These are phyloP conservation scores for Neopipo cinnamomea DNA, from an alignment of 2,113 vertebrate species.

Conservation along the genomic window DNA sequence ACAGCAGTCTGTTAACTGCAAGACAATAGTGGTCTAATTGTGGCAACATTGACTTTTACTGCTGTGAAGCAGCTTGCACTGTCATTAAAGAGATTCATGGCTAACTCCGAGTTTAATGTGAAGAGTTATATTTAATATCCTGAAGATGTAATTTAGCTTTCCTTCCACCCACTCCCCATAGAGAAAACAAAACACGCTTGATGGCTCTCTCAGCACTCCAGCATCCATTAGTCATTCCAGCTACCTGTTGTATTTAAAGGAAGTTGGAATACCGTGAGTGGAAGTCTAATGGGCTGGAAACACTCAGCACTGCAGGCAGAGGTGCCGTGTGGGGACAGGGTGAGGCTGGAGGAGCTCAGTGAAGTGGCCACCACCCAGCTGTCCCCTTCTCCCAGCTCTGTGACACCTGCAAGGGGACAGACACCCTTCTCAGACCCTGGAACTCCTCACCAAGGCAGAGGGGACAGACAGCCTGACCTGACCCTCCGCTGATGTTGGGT, in stretches of 20 bases:
- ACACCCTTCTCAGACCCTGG: neutral
- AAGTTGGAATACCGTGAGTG: neutral
- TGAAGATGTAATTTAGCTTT: slow-evolving; percentile 40
- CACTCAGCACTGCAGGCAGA: neutral
- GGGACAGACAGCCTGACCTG: neutral
- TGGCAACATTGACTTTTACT: slow-evolving; percentile 49
- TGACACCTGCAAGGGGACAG: neutral
- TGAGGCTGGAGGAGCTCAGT: neutral
- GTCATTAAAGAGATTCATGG: slow-evolving; percentile 63
- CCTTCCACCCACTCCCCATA: neutral
- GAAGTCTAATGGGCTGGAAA: neutral
- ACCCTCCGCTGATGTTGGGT: no score
- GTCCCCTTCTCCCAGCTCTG: neutral
- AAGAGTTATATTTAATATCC: slow-evolving; percentile 43
- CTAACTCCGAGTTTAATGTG: slow-evolving; percentile 22
- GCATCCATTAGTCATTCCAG: neutral
- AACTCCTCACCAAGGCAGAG: neutral
- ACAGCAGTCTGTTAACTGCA: slow-evolving; percentile 41
- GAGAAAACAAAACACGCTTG: neutral
- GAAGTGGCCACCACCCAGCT: neutral
- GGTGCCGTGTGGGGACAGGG: neutral
- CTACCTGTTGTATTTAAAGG: neutral
- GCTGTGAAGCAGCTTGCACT: slow-evolving; percentile 29
- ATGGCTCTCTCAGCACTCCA: neutral
- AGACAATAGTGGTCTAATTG: slow-evolving; percentile 71